These are phyloP conservation scores for Andrena hattorfiana DNA, from an alignment of 2,888 invertebrate species.

Conservation along the genomic window DNA sequence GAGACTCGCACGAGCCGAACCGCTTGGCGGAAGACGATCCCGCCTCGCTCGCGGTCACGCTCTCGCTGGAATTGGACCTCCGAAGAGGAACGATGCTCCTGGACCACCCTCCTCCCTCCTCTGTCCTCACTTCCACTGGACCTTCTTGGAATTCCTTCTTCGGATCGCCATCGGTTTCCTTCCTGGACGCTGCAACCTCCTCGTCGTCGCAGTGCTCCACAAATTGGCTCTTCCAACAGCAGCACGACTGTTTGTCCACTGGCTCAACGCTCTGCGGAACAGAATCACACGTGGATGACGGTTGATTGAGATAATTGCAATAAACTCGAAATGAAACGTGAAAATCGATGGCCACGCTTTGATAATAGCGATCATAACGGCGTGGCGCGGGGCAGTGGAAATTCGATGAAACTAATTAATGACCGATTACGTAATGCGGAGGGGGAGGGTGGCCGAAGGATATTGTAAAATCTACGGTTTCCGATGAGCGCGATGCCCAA, in stretches of 20 bases:
- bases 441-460: conserved; percentile 36
- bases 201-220: too few relatives aligned
- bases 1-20: conserved; percentile 72
- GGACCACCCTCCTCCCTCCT: conserved; percentile 5
- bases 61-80: conserved; percentile 70
- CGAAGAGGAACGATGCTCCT: conserved; percentile 42
- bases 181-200: not conserved
- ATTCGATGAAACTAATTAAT: conserved; percentile 58
- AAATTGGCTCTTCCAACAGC: conserved; percentile 59
- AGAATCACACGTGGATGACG: not conserved
- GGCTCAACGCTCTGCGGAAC: conserved; percentile 66
- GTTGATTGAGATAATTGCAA: not conserved
- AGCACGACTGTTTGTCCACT: conserved; percentile 58
- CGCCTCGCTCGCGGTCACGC: conserved; percentile 40
- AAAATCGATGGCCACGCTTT: not conserved
- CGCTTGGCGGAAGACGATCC: conserved; percentile 45
- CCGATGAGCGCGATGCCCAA: conserved; percentile 21
- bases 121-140: not conserved
- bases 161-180: not conserved
- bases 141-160: conserved; percentile 5
- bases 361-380: conserved; percentile 10
- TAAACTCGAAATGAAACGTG: not conserved
- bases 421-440: conserved; percentile 46
- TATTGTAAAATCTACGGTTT: conserved; percentile 37
- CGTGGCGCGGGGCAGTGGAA: not conserved